These are phyloP conservation scores for Dipodomys ordii DNA, from an alignment of 2,113 vertebrate species.

Conservation along the genomic window DNA sequence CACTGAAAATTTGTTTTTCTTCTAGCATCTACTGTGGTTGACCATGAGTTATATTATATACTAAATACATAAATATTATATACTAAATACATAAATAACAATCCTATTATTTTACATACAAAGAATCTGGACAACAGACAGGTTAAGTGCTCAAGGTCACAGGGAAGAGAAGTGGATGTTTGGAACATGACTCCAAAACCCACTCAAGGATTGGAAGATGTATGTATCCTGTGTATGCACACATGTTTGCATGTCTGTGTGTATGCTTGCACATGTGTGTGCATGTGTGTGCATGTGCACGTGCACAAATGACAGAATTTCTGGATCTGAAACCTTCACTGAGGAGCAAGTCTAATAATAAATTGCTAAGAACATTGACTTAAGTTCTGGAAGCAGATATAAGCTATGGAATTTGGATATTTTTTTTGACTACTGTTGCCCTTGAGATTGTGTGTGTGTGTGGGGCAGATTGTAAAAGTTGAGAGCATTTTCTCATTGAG, in stretches of 20 bases:
- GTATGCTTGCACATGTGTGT: not conserved
- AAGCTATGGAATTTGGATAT: constrained; percentile 15
- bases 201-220: not conserved
- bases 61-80: not conserved
- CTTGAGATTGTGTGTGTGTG: not conserved
- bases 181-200: not conserved
- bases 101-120: constrained; percentile 3
- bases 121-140: not conserved
- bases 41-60: not conserved
- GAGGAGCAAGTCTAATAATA: not conserved
- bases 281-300: not conserved
- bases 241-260: too few relatives aligned
- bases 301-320: not conserved
- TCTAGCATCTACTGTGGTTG: not conserved
- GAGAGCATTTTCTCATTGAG: constrained; percentile 58
- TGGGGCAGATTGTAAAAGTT: not conserved
- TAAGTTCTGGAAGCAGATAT: not conserved
- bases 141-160: constrained; percentile 20
- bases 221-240: not conserved
- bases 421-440: constrained; percentile 9
- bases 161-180: not conserved
- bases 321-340: not conserved
- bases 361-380: constrained; percentile 9
- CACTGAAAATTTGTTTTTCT: not conserved
- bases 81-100: not conserved